phyloP scores from a whole-genome alignment of 2,113 vertebrate genomes.

The Hippoglossus stenolepis region DNA sequence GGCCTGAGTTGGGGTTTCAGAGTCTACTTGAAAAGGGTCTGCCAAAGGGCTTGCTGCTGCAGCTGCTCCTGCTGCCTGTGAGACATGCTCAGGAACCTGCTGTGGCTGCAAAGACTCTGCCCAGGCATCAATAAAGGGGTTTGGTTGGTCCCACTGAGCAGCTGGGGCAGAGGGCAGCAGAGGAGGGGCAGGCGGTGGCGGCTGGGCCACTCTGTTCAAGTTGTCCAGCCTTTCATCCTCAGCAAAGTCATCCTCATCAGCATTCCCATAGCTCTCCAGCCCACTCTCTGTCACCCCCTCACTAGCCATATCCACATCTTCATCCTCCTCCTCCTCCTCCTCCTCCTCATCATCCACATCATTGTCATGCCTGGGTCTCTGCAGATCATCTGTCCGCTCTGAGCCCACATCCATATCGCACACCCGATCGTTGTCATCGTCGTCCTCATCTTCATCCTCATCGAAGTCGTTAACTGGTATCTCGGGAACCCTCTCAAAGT shows the following conservation, averaged over 20 bases:
- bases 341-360: slow-evolving; percentile 75
- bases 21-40: slow-evolving; percentile 62
- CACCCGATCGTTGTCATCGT: slow-evolving; percentile 74
- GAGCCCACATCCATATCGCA: slow-evolving; percentile 86
- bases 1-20: slow-evolving; percentile 62
- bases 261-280: slow-evolving; percentile 84
- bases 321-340: slow-evolving; percentile 82
- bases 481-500: slow-evolving; percentile 82
- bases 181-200: slow-evolving; percentile 44
- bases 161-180: slow-evolving; percentile 64
- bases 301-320: slow-evolving; percentile 86
- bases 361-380: slow-evolving; percentile 68
- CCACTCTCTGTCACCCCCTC: slow-evolving; percentile 84
- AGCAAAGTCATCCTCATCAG: slow-evolving; percentile 83
- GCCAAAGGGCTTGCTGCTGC: slow-evolving; percentile 56
- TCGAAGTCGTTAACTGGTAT: slow-evolving; percentile 81
- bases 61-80: slow-evolving; percentile 27
- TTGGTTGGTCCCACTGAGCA: slow-evolving; percentile 75
- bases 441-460: slow-evolving; percentile 66
- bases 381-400: slow-evolving; percentile 75
- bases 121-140: slow-evolving; percentile 74
- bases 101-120: slow-evolving; percentile 69
- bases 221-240: slow-evolving; percentile 83
- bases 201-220: slow-evolving; percentile 75
- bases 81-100: slow-evolving; percentile 5